Base-by-base conservation (phyloP, 2,797 vertebrate species). In the Micropoecilia bifurca region DNA sequence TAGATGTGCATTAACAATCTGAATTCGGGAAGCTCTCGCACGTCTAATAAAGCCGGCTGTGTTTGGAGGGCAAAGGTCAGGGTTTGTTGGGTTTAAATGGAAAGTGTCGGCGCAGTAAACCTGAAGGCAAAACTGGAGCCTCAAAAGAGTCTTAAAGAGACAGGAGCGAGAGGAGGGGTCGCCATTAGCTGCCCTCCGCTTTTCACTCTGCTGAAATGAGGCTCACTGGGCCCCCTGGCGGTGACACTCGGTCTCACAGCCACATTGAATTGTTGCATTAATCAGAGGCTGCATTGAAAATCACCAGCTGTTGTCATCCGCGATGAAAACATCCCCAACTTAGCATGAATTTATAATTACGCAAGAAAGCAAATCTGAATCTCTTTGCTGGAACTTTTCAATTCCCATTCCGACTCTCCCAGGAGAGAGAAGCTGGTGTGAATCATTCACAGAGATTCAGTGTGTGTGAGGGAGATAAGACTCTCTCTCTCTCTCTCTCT, bases 291-390 rank as follows among this genome's bases (percentile, higher is more conserved):
- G 89, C 91, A 86, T 85, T 91, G 78, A 85, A 90, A 75, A 85
- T 84, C 90, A 91, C 82, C 91, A 93, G 92, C 91, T 94, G 93
- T 90, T 92, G 90, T 91, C 90, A 86, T 83, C 90, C 86, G 90
- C 90, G 91, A 94, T 92, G 86, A 92, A 93, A 93, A 93, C 92
- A 90, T 85, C 81, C 88, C 84, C 76, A 92, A 90, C 84, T 90
- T 90, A 88, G 89, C 88, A 91, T 87, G 90, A 91, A 94, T 90
- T 91, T 92, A 90, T 91, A 92, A 93, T 93, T 86, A 93, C 80
- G 89, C 86, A 86, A 33, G 76, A 90, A 84, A 84, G 85, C 83
- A 85, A 82, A 90, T 92, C 82, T 90, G 89, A 93, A 92, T 91
- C 77, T 90, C 84, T 90, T 93, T 88, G 92, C 90, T 91, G 90